Conservation (phyloP, 2,888 invertebrate species). For the Drosophila imparisetae region DNA sequence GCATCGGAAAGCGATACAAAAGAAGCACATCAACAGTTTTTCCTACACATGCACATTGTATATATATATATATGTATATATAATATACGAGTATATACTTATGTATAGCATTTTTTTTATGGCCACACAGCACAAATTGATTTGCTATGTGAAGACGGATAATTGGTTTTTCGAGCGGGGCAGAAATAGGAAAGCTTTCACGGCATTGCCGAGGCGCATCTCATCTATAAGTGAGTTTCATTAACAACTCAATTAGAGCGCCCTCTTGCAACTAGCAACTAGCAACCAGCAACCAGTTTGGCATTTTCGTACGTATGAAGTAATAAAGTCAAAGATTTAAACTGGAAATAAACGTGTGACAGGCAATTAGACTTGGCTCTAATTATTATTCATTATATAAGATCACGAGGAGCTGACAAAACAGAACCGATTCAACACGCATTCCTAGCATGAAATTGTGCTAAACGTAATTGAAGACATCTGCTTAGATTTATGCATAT, state of each 20-base stretch:
- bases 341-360: background rate
- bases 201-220: conserved; percentile 29
- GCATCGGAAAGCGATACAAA: conserved; percentile 63
- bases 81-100: background rate
- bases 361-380: background rate
- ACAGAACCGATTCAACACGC: background rate
- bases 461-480: background rate
- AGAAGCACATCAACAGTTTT: conserved; percentile 56
- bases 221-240: conserved; percentile 38
- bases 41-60: conserved; percentile 21
- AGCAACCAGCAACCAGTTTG: conserved; percentile 3
- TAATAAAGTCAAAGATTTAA: background rate
- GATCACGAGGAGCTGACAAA: background rate
- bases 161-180: conserved; percentile 56
- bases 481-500: background rate
- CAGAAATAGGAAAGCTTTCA: conserved; percentile 47
- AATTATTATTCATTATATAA: background rate
- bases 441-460: background rate
- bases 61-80: background rate
- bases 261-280: conserved; percentile 25
- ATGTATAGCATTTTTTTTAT: conserved; percentile 16
- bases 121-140: conserved; percentile 57
- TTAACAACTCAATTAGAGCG: conserved; percentile 55
- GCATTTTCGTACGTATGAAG: conserved; percentile 18
- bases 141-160: conserved; percentile 55